Conservation (phyloP, 2,113 vertebrate genomes). For the Tachysurus vachellii region DNA sequence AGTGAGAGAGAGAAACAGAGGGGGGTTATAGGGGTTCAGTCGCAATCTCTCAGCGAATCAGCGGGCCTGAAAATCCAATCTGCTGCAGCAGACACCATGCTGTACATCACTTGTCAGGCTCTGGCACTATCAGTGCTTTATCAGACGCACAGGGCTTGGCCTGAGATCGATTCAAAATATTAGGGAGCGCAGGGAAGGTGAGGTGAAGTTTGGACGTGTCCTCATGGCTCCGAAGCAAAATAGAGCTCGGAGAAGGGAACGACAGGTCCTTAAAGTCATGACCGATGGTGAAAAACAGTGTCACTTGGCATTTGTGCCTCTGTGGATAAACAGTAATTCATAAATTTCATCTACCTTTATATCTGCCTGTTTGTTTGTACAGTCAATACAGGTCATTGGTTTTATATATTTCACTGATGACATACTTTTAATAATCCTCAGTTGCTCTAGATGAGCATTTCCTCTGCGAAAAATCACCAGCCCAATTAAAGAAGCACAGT, state of each 20-base stretch:
- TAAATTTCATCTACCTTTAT: background rate
- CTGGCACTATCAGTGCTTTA: conserved; percentile 74
- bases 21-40: conserved; percentile 60
- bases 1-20: conserved; percentile 44
- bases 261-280: conserved; percentile 16
- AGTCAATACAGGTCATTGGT: no score
- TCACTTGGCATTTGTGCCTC: background rate
- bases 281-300: background rate
- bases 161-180: conserved; percentile 72
- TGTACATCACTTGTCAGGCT: conserved; percentile 78
- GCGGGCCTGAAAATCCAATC: conserved; percentile 80
- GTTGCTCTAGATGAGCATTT: background rate
- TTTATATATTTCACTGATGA: background rate
- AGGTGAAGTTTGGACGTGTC: conserved; percentile 14
- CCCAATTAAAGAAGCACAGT: conserved; percentile 51
- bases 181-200: conserved; percentile 48
- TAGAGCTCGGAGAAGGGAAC: background rate
- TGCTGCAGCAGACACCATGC: conserved; percentile 75
- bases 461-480: conserved; percentile 4
- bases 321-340: conserved; percentile 1
- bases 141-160: conserved; percentile 64
- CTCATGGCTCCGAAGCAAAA: background rate
- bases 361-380: background rate
- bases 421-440: background rate
- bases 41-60: conserved; percentile 77